phyloP scores from a whole-genome alignment of 2,113 vertebrate genomes.

The cat (Felis catus) region F.catus_Fca126_mat1.0 CM031414.1:99872001-99872500 shows the following conservation, averaged over 20 bases:
- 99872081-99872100: background rate
- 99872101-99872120: background rate
- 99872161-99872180: background rate
- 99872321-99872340: too few species aligned
- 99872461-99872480: background rate
- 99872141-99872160: background rate
- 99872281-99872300: background rate
- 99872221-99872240: background rate
- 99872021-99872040: background rate
- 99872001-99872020: background rate
- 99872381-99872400: background rate
- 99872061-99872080: background rate
- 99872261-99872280: background rate
- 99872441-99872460: rapidly evolving
- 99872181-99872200: background rate
- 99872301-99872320: background rate
- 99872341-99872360: background rate
- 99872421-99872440: background rate
- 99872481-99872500: background rate
- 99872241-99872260: background rate
- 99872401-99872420: background rate
- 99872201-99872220: background rate
- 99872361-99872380: background rate
- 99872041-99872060: background rate
- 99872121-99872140: background rate